Evolutionary conservation across 2,797 vertebrate species (phyloP), one percentile per base, ranked within the genome.

Genomic region (Limnodromus scolopaceus): DNA sequence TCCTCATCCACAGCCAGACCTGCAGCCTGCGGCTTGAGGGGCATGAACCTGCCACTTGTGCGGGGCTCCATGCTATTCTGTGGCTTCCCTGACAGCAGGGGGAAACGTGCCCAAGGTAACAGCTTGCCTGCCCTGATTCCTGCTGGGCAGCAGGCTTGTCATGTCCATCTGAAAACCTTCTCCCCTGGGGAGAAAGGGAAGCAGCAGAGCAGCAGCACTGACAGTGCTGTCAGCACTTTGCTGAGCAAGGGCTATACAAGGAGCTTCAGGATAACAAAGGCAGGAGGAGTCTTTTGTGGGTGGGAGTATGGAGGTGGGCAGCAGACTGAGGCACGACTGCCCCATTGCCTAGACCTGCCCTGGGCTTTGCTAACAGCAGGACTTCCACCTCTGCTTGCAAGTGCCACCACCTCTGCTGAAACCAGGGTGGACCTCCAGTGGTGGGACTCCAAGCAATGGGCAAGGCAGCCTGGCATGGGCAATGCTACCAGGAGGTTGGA

Each of bases 221-320:
- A n/a, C 9, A 68, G 6, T 25, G 70, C 81, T 89, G 66, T 13
- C 5, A 14, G 28, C 24, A 7, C 34, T 71, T 65, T 66, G 68
- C 58, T 91, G 82, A 92, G 72, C 53, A 74, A 83, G 61, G 43
- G 16, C 55, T 87, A 83, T 64, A 13, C 74, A 87, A 93, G 78
- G 89, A 83, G 68, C 17, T 82, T 87, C n/a, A 43, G 82, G 58
- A 43, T 48, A 76, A 78, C 0, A 2, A 65, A 79, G 58, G 32
- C 27, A 17, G 53, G 38, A 85, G 17, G 7, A 18, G 10, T 7
- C 17, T 22, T 39, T 55, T 8, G 15, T 3, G 3, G 34, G 39
- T 68, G 53, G 19, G 34, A 84, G 10, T 14, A 22, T 11, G 43
- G 58, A 16, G 51, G 55, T 43, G 28, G 64, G n/a, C 28, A 34